Evolutionary conservation across 2,113 vertebrate species (phyloP).

Genomic region (Prunella fulvescens): DNA sequence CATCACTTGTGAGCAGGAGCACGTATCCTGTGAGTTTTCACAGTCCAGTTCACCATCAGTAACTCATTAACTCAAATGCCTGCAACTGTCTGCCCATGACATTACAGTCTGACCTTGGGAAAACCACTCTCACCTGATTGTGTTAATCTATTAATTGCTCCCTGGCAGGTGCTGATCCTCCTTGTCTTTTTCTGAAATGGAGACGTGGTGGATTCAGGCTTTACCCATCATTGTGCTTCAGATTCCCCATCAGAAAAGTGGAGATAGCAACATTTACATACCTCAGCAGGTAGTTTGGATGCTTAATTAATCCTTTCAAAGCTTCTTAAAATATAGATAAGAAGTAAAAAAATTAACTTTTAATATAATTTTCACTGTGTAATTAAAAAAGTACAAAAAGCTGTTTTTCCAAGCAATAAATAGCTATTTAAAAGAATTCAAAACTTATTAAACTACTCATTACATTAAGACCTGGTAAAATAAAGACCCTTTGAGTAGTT

Average conservation of each 20-base stretch:
- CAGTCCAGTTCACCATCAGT: not conserved
- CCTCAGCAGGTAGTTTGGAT: constrained; percentile 6
- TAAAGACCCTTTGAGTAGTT: not conserved
- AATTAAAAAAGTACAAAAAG: constrained; percentile 40
- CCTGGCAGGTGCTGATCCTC: not conserved
- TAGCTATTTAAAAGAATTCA: not conserved
- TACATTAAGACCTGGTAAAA: not conserved
- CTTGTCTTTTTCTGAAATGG: not conserved
- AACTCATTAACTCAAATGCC: constrained; percentile 47
- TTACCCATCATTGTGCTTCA: not conserved
- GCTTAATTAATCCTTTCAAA: constrained; percentile 51
- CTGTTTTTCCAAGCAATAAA: constrained; percentile 21
- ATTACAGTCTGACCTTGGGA: constrained; percentile 7
- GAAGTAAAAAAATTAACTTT: not conserved
- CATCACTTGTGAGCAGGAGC: not conserved
- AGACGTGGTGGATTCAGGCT: not conserved
- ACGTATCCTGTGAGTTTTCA: not conserved
- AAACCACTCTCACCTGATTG: constrained; percentile 2
- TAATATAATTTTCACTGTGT: not conserved
- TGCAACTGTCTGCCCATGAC: not conserved
- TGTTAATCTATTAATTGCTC: constrained; percentile 5
- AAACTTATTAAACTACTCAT: not conserved
- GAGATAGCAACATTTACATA: constrained; percentile 18
- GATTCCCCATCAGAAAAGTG: not conserved
- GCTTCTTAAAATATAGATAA: constrained; percentile 25